These are phyloP conservation scores for Patagioenas fasciata DNA, from an alignment of 2,113 vertebrate species.

Conservation along the genomic window DNA sequence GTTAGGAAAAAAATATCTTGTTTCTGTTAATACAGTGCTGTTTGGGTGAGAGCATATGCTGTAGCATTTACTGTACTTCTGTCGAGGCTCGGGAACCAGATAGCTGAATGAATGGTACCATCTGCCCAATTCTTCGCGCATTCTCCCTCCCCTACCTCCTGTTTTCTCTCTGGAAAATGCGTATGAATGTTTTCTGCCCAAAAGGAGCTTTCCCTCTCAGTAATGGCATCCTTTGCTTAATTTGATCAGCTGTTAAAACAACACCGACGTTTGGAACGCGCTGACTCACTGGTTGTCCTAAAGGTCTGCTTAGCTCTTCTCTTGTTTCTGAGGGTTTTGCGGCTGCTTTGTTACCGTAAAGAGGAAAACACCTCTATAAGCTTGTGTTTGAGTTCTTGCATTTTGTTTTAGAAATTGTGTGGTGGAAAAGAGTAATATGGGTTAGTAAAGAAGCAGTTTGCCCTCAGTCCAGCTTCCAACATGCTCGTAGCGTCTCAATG, in stretches of 20 bases:
- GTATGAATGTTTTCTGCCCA: neutral
- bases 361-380: neutral
- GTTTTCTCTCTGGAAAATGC: neutral
- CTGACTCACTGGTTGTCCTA: neutral
- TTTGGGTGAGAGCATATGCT: neutral
- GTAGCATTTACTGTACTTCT: neutral
- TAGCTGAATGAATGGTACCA: neutral
- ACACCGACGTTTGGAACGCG: neutral
- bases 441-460: neutral
- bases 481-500: fast-evolving
- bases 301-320: neutral
- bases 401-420: neutral
- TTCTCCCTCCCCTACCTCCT: neutral
- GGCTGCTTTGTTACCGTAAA: neutral
- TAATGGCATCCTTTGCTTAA: neutral
- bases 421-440: neutral
- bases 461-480: neutral
- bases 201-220: neutral
- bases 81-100: neutral
- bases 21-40: neutral
- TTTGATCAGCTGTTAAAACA: neutral
- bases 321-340: neutral
- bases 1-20: neutral
- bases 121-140: neutral
- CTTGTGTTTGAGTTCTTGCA: neutral